Conservation (phyloP, 2,113 vertebrate species). For the Caranx ignobilis region DNA sequence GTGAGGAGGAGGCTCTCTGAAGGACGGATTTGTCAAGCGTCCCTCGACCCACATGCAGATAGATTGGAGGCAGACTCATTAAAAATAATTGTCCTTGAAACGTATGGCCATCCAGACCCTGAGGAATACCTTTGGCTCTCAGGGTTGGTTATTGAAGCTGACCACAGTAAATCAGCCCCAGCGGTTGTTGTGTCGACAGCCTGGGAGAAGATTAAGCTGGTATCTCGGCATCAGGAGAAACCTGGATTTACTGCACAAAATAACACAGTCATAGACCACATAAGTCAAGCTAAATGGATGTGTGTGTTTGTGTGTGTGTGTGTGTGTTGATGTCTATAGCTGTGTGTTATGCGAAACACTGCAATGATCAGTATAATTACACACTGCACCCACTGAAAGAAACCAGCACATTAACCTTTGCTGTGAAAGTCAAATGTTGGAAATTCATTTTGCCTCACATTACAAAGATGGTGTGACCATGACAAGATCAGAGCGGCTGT, state of each 20-base stretch:
- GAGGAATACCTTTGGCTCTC: slow-evolving; percentile 76
- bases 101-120: slow-evolving; percentile 74
- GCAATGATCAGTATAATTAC: slow-evolving; percentile 31
- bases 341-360: slow-evolving; percentile 13
- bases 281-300: slow-evolving; percentile 66
- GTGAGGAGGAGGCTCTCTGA: slow-evolving; percentile 68
- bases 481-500: neutral
- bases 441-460: slow-evolving; percentile 1
- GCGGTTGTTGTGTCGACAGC: slow-evolving; percentile 70
- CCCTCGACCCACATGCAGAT: slow-evolving; percentile 82
- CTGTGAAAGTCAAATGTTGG: slow-evolving; percentile 43
- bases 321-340: slow-evolving; percentile 2
- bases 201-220: slow-evolving; percentile 76
- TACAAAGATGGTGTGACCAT: slow-evolving; percentile 7
- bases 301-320: slow-evolving; percentile 20
- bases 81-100: slow-evolving; percentile 85
- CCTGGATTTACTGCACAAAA: slow-evolving; percentile 77
- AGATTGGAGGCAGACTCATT: slow-evolving; percentile 81
- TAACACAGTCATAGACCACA: slow-evolving; percentile 62
- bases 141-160: slow-evolving; percentile 79
- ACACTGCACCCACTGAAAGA: slow-evolving; percentile 8
- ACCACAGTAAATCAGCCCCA: slow-evolving; percentile 82
- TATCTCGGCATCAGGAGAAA: slow-evolving; percentile 68
- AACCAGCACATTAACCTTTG: slow-evolving; percentile 42
- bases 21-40: slow-evolving; percentile 81